Evolutionary conservation across 2,888 invertebrate genomes (phyloP).

Genomic region (Rhagonycha lutea): DNA sequence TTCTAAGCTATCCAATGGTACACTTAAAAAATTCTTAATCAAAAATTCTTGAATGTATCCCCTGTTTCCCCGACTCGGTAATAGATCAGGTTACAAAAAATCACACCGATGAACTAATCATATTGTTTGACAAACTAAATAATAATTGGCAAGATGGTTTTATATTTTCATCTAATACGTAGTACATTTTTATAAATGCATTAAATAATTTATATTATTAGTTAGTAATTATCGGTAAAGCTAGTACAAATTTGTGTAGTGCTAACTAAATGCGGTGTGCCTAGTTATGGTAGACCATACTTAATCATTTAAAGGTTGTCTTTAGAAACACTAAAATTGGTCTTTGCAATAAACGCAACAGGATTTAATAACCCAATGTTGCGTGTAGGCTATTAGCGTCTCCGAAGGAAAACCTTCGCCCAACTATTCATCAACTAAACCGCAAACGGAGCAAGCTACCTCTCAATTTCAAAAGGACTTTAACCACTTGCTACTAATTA

Average conservation of each 20-base stretch:
- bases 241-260: neutral
- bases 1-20: too few relatives aligned
- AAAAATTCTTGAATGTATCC: too few relatives aligned
- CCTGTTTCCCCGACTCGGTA: too few relatives aligned
- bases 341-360: conserved; percentile 22
- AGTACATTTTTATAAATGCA: too few relatives aligned
- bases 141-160: too few relatives aligned
- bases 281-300: conserved; percentile 7
- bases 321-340: conserved; percentile 22
- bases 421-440: conserved; percentile 29
- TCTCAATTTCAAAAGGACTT: conserved; percentile 26
- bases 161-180: too few relatives aligned
- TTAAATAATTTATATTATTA: neutral
- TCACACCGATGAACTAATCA: too few relatives aligned
- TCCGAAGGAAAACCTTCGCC: conserved; percentile 18
- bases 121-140: too few relatives aligned
- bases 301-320: conserved; percentile 11
- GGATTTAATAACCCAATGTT: conserved; percentile 28
- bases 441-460: conserved; percentile 26
- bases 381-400: conserved; percentile 25
- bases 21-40: too few relatives aligned
- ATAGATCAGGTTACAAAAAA: too few relatives aligned
- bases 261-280: neutral
- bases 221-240: neutral
- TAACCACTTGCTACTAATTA: conserved; percentile 21